Conservation (phyloP, 2,113 vertebrate genomes). For the Eudorcas thomsonii region DNA sequence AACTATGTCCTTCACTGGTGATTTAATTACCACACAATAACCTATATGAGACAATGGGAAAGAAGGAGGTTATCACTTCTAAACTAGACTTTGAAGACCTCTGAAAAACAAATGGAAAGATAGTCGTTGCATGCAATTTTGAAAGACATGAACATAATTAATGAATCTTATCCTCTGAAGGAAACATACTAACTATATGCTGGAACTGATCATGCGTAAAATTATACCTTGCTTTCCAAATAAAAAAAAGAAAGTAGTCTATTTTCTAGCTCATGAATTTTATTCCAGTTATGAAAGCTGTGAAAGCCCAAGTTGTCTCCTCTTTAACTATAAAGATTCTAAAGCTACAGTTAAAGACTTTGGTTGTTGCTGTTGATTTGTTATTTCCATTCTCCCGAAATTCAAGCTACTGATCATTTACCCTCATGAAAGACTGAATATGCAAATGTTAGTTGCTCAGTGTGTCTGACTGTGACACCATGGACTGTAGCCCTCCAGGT, state of each 20-base stretch:
- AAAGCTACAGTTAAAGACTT: background rate
- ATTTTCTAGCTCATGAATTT: background rate
- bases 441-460: background rate
- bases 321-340: background rate
- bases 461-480: background rate
- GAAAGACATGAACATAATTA: background rate
- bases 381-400: background rate
- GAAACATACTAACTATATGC: background rate
- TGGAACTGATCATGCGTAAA: background rate
- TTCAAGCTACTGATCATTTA: background rate
- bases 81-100: background rate
- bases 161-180: background rate
- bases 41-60: background rate
- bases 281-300: background rate
- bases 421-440: background rate
- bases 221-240: background rate
- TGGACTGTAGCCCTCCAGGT: background rate
- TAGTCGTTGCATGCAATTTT: background rate
- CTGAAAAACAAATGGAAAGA: background rate
- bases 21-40: background rate
- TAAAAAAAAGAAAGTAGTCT: background rate
- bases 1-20: background rate
- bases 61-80: background rate
- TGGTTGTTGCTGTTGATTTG: background rate
- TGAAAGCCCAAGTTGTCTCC: background rate